Base-by-base conservation (phyloP, 2,113 vertebrate species). In the Lates calcarifer region DNA sequence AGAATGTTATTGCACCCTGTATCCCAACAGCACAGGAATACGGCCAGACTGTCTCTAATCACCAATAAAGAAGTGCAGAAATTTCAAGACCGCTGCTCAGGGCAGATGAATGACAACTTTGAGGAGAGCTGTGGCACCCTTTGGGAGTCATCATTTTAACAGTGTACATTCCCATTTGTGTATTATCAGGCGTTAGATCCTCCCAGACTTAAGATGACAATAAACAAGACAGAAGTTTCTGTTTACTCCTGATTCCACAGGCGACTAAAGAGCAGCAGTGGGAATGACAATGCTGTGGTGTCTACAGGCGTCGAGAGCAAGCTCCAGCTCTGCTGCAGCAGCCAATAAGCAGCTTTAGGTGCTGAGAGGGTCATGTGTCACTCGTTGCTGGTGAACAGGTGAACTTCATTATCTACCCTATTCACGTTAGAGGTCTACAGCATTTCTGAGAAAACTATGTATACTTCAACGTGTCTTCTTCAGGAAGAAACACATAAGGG, bases 151-250 rank as follows among this genome's bases (percentile, higher is more conserved):
- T 89, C 63, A 56, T 72, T 91, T 72, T 70, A 69, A 87, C 65
- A 58, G 35, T 15, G 61, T 51, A 53, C 47, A 60, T 70, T 88
- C 53, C 56, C 64, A 67, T 79, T 64, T 82, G 60, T 74, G 66
- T 69, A 55, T 79, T 71, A 84, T 79, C 64, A 58, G 31, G 67
- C 58, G 24, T 77, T n/a, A 55, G 74, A 76, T 84, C 77, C 77
- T 73, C 43, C 71, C 79, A 61, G 67, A 75, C 31, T 77, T 76
- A 24, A 68, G 70, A 85, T 18, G 61, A 66, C 75, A 51, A 75
- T 86, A 77, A 90, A 86, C 67, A 88, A 82, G 81, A 85, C 20
- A 66, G 69, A 90, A 58, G 72, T 70, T 60, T 89, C 85, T 90
- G 82, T 91, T 86, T 88, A 81, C 82, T 72, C 76, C 75, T n/a